Base-by-base conservation (phyloP, 2,888 invertebrate species). In the Drosophila gaucha region DNA sequence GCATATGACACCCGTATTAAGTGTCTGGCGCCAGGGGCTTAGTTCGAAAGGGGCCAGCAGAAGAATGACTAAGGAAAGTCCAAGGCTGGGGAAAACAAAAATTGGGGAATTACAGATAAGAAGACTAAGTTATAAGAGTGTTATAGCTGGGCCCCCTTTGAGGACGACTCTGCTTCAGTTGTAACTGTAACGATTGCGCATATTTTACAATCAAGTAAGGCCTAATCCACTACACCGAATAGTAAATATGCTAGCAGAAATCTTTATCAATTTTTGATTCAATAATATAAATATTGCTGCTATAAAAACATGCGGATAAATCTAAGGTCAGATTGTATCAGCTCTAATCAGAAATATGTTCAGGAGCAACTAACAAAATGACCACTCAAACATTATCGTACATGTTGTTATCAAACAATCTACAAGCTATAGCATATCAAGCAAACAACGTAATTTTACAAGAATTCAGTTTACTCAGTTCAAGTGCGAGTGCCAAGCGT, bases 1-100 rank as follows among this genome's bases (percentile, higher is more conserved):
- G 18, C 58, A 70, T 76, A 68, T 71, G 78, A 84, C 82, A 80
- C 67, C 79, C 73, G 72, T 31, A 50, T 59, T 43, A 52, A 49
- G 35, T 55, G n/a, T 18, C 26, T 10, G 1, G n/a, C 6, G 12
- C 2, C 76, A 78, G 69, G 5, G 80, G 63, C 78, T n/a, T 35
- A 22, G 0, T 0, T 1, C 14, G 33, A 22, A 3, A 43, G 43
- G 78, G 50, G 44, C 6, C 3, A 22, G 28, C 14, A 22, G 10
- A 3, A 16, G 8, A 8, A 18, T 16, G n/a, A 26, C 0, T 20
- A 14, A 4, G 9, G 1, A 20, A 31, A n/a, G 5, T 1, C 5
- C 6, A 28, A 20, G 30, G 30, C 44, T n/a, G 4, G 12, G 4
- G 24, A 35, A 16, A n/a, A 9, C 2, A 6, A 20, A 6, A 14